Percentiles rank a stretch among this genome's conserved stretches.
These are phyloP conservation scores for Eulemur coronatus DNA, from an alignment of 2,797 vertebrate genomes.

Conservation along the genomic window DNA sequence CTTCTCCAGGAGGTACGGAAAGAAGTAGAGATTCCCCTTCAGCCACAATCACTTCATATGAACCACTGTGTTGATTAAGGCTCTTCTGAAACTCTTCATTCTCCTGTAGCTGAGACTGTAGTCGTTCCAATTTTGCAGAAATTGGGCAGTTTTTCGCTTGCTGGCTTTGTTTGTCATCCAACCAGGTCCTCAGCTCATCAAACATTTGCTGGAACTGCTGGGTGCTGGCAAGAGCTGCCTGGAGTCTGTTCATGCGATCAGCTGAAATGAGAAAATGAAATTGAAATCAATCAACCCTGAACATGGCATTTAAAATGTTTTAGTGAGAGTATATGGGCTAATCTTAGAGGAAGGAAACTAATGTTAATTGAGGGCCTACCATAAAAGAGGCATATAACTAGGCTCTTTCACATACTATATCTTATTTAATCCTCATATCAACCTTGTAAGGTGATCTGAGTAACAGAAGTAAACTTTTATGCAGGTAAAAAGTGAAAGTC, in stretches of 20 bases:
- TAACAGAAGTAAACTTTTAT: slow-evolving; percentile 37
- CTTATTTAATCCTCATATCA: slow-evolving; percentile 16
- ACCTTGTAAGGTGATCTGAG: not conserved
- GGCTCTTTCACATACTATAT: not conserved
- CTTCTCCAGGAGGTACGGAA: slow-evolving; percentile 91
- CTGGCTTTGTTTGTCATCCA: slow-evolving; percentile 88
- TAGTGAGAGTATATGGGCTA: slow-evolving; percentile 6
- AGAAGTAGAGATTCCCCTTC: slow-evolving; percentile 93
- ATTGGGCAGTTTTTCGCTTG: slow-evolving; percentile 86
- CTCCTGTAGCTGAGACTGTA: slow-evolving; percentile 91
- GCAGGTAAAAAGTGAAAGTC: not conserved
- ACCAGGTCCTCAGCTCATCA: slow-evolving; percentile 94
- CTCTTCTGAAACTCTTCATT: slow-evolving; percentile 94
- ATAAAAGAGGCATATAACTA: not conserved
- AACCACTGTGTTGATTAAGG: slow-evolving; percentile 94
- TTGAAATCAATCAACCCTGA: slow-evolving; percentile 56
- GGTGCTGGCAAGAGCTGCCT: slow-evolving; percentile 95
- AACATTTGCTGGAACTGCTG: slow-evolving; percentile 99
- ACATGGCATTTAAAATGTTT: slow-evolving; percentile 45
- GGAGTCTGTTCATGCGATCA: slow-evolving; percentile 96
- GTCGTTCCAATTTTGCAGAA: slow-evolving; percentile 90
- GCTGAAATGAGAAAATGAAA: slow-evolving; percentile 84
- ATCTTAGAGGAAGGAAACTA: slow-evolving; percentile 39
- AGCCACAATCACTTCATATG: slow-evolving; percentile 95
- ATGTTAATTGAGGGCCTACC: not conserved